Conservation (phyloP, 1,140 invertebrate species). For the Drosophila sechellia region DNA sequence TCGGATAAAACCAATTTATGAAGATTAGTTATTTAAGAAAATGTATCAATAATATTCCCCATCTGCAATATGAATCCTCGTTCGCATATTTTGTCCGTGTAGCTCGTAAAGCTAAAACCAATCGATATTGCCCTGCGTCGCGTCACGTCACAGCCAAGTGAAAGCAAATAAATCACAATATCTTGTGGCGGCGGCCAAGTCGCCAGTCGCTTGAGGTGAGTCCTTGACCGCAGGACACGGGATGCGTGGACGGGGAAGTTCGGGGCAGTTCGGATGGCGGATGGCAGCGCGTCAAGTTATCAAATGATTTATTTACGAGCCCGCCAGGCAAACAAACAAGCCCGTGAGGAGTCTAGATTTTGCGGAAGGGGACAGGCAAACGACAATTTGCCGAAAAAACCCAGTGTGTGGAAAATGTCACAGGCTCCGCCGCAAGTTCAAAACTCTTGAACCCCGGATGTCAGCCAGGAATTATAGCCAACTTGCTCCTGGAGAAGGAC, state of each 20-base stretch:
- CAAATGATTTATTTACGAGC: conserved; percentile 82
- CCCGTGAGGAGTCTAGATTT: conserved; percentile 24
- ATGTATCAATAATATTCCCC: too few relatives aligned
- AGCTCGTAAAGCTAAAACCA: conserved; percentile 55
- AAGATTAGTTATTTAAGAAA: too few relatives aligned
- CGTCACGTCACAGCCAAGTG: conserved; percentile 65
- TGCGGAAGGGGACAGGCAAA: conserved; percentile 2
- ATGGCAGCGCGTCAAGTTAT: conserved; percentile 72
- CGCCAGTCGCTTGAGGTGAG: conserved; percentile 71
- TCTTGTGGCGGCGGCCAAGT: conserved; percentile 70
- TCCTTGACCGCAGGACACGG: conserved; percentile 59
- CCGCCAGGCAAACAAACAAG: conserved; percentile 78
- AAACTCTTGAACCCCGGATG: conserved; percentile 71
- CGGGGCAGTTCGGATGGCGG: conserved; percentile 38
- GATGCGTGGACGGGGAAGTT: conserved; percentile 6
- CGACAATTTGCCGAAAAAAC: conserved; percentile 69
- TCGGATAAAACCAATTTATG: too few relatives aligned
- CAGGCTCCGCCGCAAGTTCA: conserved; percentile 55
- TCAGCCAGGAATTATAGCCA: conserved; percentile 61
- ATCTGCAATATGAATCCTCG: too few relatives aligned
- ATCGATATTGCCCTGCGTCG: conserved; percentile 40
- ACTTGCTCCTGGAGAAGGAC: conserved; percentile 21
- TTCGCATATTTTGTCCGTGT: conserved; percentile 9
- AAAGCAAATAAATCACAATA: conserved; percentile 82
- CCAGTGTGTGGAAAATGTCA: conserved; percentile 31